A percentile compares a stretch with the other conserved stretches of the same genome.
phyloP scores from a whole-genome alignment of 2,797 vertebrate species.

The Sebastolobus alascanus region DNA sequence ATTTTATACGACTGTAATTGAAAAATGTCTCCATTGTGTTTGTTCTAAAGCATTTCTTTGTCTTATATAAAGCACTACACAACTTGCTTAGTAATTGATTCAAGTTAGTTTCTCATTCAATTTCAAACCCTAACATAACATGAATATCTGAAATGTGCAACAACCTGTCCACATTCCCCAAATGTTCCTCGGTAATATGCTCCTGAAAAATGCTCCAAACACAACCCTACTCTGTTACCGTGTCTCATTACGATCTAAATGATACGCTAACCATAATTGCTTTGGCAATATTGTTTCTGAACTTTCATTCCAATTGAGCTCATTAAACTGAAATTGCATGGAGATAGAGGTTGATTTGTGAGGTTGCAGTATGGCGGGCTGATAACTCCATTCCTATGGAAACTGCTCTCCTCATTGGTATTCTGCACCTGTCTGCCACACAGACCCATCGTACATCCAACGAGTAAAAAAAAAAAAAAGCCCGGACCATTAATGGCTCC shows the following conservation, averaged over 20 bases:
- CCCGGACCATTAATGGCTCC: slow-evolving; percentile 58
- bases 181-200: not conserved
- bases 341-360: slow-evolving; percentile 72
- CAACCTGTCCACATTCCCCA: not conserved
- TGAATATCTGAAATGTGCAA: slow-evolving; percentile 14
- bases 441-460: slow-evolving; percentile 51
- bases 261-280: slow-evolving; percentile 68
- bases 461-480: slow-evolving; percentile 23
- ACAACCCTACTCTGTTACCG: slow-evolving; percentile 25
- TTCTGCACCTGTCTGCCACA: slow-evolving; percentile 63
- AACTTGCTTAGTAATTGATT: not conserved
- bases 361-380: slow-evolving; percentile 40
- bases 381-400: slow-evolving; percentile 64
- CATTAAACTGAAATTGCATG: slow-evolving; percentile 71
- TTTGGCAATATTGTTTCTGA: slow-evolving; percentile 72
- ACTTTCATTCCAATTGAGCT: slow-evolving; percentile 70
- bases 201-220: slow-evolving; percentile 2
- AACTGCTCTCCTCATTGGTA: slow-evolving; percentile 69
- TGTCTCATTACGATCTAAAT: slow-evolving; percentile 64
- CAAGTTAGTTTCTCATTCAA: not conserved
- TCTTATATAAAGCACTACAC: not conserved
- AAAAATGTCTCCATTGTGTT: not conserved
- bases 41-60: not conserved
- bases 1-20: not conserved
- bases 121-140: not conserved